phyloP scores from a whole-genome alignment of 2,113 vertebrate genomes.

The Felis chaus region DNA sequence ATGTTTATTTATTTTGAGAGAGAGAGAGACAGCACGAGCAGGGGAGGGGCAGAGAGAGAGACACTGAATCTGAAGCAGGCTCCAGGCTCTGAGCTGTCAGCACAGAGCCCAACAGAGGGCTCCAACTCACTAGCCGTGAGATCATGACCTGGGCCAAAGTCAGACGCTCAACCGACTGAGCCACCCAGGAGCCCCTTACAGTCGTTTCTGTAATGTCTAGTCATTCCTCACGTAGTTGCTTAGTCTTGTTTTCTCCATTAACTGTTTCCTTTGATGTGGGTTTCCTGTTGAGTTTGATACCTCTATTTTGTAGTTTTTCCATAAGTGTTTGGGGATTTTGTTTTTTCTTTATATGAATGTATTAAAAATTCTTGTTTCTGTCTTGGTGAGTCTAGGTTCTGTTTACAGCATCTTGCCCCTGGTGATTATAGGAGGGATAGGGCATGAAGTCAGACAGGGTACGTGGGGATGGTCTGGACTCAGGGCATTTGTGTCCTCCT shows the following conservation, averaged over 20 bases:
- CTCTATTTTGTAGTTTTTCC: background rate
- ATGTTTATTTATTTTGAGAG: no score
- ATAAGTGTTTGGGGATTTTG: background rate
- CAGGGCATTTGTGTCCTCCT: background rate
- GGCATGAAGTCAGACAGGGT: background rate
- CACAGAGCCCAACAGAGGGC: no score
- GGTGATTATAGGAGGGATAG: background rate
- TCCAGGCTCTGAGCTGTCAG: no score
- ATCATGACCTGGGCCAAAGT: no score
- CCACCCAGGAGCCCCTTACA: background rate
- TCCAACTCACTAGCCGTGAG: no score
- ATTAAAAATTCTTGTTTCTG: background rate
- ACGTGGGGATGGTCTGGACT: background rate
- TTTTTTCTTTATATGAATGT: background rate
- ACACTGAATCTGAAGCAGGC: no score
- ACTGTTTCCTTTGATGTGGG: background rate
- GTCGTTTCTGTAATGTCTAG: background rate
- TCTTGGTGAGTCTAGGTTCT: background rate
- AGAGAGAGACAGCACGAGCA: no score
- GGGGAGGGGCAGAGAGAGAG: no score
- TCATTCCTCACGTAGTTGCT: background rate
- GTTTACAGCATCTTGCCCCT: background rate
- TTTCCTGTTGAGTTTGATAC: background rate
- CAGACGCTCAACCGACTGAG: no score
- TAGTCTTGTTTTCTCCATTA: background rate